phyloP scores from a whole-genome alignment of 2,888 invertebrate genomes.

The Patella pellucida region DNA sequence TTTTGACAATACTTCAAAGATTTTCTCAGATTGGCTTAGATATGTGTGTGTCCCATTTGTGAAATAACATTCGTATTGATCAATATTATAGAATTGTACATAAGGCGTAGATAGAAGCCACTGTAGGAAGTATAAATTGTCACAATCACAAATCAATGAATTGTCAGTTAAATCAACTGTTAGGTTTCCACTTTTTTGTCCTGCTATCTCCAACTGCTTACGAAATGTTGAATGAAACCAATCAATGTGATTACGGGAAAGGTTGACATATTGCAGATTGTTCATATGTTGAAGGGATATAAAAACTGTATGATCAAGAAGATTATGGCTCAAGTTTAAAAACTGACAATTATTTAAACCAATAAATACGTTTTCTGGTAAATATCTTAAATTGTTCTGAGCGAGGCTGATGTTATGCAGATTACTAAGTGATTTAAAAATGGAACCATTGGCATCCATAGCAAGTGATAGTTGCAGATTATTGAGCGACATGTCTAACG shows the following conservation, averaged over 20 bases:
- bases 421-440: not conserved
- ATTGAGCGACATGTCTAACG: constrained; percentile 16
- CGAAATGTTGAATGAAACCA: not conserved
- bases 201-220: not conserved
- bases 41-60: no score
- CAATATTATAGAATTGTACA: not conserved
- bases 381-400: constrained; percentile 9
- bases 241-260: constrained; percentile 12
- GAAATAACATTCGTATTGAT: constrained; percentile 10
- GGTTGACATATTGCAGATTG: constrained; percentile 13
- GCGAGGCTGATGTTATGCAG: constrained; percentile 13
- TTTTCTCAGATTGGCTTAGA: not conserved
- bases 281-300: constrained; percentile 6
- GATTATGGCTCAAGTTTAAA: constrained; percentile 11
- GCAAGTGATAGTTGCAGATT: not conserved
- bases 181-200: not conserved
- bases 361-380: constrained; percentile 6
- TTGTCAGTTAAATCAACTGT: constrained; percentile 14
- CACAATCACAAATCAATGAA: constrained; percentile 14
- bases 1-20: no score
- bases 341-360: not conserved
- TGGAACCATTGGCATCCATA: not conserved
- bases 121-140: constrained; percentile 7
- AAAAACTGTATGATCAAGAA: not conserved
- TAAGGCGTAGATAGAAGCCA: constrained; percentile 3